Evolutionary conservation across 2,888 invertebrate genomes (phyloP), one percentile per base, ranked within the genome.

Genomic region (Sinotaia quadrata): DNA sequence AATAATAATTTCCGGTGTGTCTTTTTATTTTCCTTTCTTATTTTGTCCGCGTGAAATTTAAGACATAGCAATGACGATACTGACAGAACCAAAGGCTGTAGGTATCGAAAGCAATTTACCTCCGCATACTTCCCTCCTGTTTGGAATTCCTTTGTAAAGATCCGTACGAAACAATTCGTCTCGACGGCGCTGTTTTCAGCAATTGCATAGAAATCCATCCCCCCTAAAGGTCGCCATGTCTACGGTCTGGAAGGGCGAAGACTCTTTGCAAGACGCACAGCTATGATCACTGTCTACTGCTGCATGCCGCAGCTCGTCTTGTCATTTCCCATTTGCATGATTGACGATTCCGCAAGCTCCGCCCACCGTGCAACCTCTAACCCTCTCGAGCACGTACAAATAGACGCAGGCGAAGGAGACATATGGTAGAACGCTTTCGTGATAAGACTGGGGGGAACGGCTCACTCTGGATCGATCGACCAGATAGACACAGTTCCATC

Each of bases 311-410:
- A 33, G 36, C 51, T 27, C 18, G 34, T 31, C 62, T 51, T 47
- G 49, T 51, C 62, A 51, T n/a, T 51, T 24, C 29, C 47, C 36
- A 52, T 29, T 41, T 37, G 54, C 36, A 68, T 75, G 71, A 74
- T 75, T 66, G 67, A 74, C 75, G 71, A 69, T 57, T 63, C 52
- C 15, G 36, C n/a, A 61, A 69, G 71, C 73, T 56, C 73, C 78
- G 71, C 77, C 78, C 65, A 49, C 59, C 69, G 49, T 36, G 4
- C 61, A 41, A 68, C 69, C 67, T 60, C 44, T 67, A 56, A 67
- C 71, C 71, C 31, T 47, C 15, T 41, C 18, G 62, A 37, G 41
- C 44, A 33, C 56, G 12, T 65, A 33, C 56, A 56, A 54, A 65
- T 41, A 65, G 41, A 31, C 29, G 41, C 15, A 44, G 33, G 41